phyloP scores from a whole-genome alignment of 2,888 invertebrate species.

The Auanema sp. region DNA sequence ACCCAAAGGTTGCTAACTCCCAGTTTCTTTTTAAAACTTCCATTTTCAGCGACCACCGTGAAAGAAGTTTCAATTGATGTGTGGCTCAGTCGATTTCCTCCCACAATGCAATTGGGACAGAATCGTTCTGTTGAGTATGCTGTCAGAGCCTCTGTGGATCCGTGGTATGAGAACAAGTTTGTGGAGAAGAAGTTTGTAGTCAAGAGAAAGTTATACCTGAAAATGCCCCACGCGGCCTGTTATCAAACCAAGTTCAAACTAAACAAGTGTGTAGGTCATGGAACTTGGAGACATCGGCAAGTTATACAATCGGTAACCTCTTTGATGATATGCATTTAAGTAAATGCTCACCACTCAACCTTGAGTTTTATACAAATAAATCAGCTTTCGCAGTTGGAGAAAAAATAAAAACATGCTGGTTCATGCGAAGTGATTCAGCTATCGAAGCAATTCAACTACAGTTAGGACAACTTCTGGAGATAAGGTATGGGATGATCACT shows the following conservation, averaged over 20 bases:
- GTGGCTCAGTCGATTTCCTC: constrained; percentile 52
- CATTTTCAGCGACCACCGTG: constrained; percentile 20
- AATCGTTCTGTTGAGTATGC: constrained; percentile 41
- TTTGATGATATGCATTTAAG: constrained; percentile 15
- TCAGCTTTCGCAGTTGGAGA: constrained; percentile 40
- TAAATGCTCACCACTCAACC: constrained; percentile 48
- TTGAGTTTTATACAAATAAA: constrained; percentile 43
- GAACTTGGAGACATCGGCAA: constrained; percentile 33
- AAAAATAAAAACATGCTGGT: constrained; percentile 37
- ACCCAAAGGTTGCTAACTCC: constrained; percentile 17
- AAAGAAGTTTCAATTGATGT: constrained; percentile 38
- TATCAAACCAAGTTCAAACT: constrained; percentile 38
- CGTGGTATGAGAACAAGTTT: constrained; percentile 48
- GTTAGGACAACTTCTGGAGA: constrained; percentile 23
- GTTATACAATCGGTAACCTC: neutral
- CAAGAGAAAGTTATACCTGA: constrained; percentile 32
- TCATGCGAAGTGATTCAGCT: constrained; percentile 27
- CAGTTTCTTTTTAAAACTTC: constrained; percentile 6
- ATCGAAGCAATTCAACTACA: constrained; percentile 27
- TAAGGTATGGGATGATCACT: constrained; percentile 24
- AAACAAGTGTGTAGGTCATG: constrained; percentile 47
- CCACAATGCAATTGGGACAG: constrained; percentile 37
- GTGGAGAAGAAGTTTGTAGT: constrained; percentile 43
- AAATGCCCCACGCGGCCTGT: constrained; percentile 44
- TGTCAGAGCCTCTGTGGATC: constrained; percentile 47